Evolutionary conservation across 2,113 vertebrate species (phyloP).

Genomic region (Acanthochromis polyacanthus): DNA sequence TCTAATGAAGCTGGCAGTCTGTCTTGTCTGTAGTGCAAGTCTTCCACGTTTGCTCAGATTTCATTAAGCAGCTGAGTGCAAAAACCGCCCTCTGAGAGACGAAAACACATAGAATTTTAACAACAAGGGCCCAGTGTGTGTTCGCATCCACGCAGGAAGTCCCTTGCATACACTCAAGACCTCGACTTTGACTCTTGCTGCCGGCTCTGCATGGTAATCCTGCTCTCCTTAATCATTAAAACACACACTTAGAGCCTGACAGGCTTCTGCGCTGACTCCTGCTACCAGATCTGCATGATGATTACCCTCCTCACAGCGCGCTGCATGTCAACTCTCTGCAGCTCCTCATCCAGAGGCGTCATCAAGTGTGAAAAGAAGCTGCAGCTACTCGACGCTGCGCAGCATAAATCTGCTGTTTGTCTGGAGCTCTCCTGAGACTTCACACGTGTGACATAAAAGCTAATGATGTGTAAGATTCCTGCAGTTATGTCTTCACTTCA

Average conservation of each 20-base stretch:
- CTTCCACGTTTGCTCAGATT: conserved; percentile 18
- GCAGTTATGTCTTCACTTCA: not conserved
- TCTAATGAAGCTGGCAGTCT: not conserved
- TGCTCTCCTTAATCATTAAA: conserved; percentile 48
- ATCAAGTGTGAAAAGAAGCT: conserved; percentile 5
- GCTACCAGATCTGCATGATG: conserved; percentile 53
- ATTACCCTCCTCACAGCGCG: conserved; percentile 30
- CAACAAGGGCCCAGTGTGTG: not conserved
- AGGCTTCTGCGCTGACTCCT: conserved; percentile 31
- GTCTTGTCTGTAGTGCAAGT: conserved; percentile 1
- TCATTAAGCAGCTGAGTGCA: not conserved
- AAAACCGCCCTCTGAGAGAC: conserved; percentile 1
- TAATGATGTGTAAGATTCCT: conserved; percentile 2
- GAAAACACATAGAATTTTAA: not conserved
- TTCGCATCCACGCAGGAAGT: conserved; percentile 1
- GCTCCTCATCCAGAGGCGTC: conserved; percentile 35
- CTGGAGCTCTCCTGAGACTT: not conserved
- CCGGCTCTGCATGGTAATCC: conserved; percentile 46
- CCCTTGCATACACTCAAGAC: conserved; percentile 1
- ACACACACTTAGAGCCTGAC: conserved; percentile 20
- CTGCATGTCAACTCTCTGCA: conserved; percentile 47
- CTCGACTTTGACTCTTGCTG: conserved; percentile 18
- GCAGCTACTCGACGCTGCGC: conserved; percentile 2
- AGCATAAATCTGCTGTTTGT: conserved; percentile 1
- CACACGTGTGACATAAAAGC: not conserved